Base-by-base conservation (phyloP, 2,113 vertebrate genomes). In the Stictonetta naevosa region DNA sequence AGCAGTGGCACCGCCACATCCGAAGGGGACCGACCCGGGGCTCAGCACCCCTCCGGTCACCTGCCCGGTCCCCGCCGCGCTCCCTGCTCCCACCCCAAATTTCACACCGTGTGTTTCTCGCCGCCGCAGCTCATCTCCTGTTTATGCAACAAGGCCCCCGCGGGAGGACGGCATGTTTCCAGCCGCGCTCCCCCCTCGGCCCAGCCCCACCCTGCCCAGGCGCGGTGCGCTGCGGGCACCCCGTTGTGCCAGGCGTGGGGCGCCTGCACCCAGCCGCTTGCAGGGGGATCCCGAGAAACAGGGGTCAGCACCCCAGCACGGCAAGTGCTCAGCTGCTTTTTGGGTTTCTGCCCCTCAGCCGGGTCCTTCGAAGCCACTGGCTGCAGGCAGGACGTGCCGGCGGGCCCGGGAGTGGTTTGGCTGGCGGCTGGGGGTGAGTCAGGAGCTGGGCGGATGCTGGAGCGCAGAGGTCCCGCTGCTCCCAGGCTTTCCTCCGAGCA, bases 81-180 rank as follows among this genome's bases (percentile, higher is more conserved):
- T 68, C 42, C 48, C 48, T 46, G 68, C 16, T 89, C 83, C 79
- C 90, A 72, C 83, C 90, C 89, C 91, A 12, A 31, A 31, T 55
- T 10, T 23, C 22, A 7, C 18, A 22, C 53, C 72, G 26, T 33
- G 46, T 67, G 67, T 94, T 90, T 87, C 85, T 93, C 20, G 2
- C 78, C 79, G 83, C 71, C 88, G 68, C 83, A 63, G 79, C 93
- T 80, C 92, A 96, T 88, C 71, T 96, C 74, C 88, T 93, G 95
- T 96, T 97, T 97, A 96, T 95, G 94, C 91, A 97, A 97, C 78
- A 75, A 50, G 72, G 83, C 92, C 68, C 53, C 6, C 4, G 63
- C 63, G 1, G 60, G 50, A 96, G 97, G 92, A 95, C 88, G 1
- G 92, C 88, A 86, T 95, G 93, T 95, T 97, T 97, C 95, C 92